Base-by-base conservation (phyloP, 1,140 invertebrate genomes). In the Aphis craccivora region DNA sequence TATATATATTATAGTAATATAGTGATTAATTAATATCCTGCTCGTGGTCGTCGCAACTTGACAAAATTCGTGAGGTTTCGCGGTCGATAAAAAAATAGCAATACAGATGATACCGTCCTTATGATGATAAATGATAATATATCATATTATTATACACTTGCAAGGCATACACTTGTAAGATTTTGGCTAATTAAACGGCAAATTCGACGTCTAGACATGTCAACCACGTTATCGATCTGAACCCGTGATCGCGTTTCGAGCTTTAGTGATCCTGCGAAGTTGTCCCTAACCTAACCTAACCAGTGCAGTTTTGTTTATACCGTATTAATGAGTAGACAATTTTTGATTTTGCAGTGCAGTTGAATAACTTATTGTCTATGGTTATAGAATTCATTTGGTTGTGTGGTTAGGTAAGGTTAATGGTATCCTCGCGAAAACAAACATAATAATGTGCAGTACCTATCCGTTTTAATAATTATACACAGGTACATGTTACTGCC, bases 1-100 rank as follows among this genome's bases (percentile, higher is more conserved):
- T 30, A 45, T n/a, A 45, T 18, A 30, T 20, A n/a, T n/a, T n/a
- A n/a, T n/a, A n/a, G n/a, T n/a, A n/a, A 45, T 5, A 14, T 20
- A 22, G 76, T 37, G 35, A 83, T 83, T 90, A 90, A 45, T 91
- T 67, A n/a, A 91, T 81, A 91, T 25, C 67, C 37, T 4, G 20
- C 2, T 45, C n/a, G n/a, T 35, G 11, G 23, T 30, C 53, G 48
- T 51, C 48, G 48, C 40, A 14, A 90, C 11, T 37, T 5, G 11
- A 4, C 1, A 5, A 91, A 91, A 91, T 91, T 76, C 43, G 11
- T 91, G 55, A 91, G 90, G 90, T 91, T 91, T 91, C 90, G n/a
- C n/a, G 30, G 25, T n/a, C 30, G n/a, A 30, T 22, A n/a, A 51
- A 81, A 83, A 83, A 20, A 60, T 25, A 90, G 9, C 9, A 91